Base-by-base conservation (phyloP, 2,888 invertebrate genomes). In the Perithous albicinctus region DNA sequence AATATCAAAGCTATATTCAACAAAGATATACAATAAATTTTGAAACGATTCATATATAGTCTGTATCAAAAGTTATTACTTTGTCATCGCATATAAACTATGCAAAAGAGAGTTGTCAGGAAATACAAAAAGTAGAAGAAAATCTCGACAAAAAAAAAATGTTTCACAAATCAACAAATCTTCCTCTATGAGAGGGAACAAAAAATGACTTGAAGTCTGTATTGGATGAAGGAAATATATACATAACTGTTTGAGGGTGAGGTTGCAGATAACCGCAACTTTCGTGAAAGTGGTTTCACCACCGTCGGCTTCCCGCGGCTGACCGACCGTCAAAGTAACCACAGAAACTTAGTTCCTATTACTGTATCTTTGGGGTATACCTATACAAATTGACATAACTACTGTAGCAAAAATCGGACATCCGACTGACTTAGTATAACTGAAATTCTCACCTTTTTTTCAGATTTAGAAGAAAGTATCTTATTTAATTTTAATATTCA, bases 291-390 rank as follows among this genome's bases (percentile, higher is more conserved):
- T 70, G 69, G 56, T 41, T 66, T 18, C 61, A 79, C 69, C 74
- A 74, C 54, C 51, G 59, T 23, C 73, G 73, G 74, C 41, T 64
- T 38, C 29, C 48, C 67, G 77, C 59, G 80, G 77, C 67, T 77
- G 77, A 77, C 77, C 76, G 51, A 43, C 32, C 59, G 43, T 59
- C 66, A 41, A 12, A 20, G n/a, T 77, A 54, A 81, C 80, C 67
- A 72, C 80, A 66, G 77, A 66, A 73, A 73, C 80, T 81, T 67
- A 46, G 73, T 59, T 74, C 54, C 26, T 7, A 29, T 70, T 41
- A 38, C 69, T 2, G 26, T 15, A 15, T 18, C 32, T 32, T 59
- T 32, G 35, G n/a, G n/a, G 15, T 29, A 29, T 32, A 59, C 8
- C 59, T 32, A 26, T 38, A 38, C 15, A 29, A 12, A 54, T 20